Percentiles rank a stretch among this genome's conserved stretches.
These are phyloP conservation scores for Ethmia dodecea DNA, from an alignment of 2,888 invertebrate species.

Conservation along the genomic window DNA sequence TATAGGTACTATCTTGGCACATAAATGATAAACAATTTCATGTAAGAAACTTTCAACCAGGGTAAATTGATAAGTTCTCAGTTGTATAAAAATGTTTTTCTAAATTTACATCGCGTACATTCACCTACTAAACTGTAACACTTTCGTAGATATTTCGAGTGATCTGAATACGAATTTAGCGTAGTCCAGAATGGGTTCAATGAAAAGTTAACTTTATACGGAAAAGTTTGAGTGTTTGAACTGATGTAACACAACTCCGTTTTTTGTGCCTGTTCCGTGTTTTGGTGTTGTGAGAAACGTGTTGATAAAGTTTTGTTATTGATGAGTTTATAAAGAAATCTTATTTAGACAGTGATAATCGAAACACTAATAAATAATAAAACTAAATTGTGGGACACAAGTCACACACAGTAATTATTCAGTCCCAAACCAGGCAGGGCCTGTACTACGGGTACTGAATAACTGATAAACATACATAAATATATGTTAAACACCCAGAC, in stretches of 20 bases:
- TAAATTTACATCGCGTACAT: constrained; percentile 42
- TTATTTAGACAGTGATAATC: not conserved
- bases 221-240: not conserved
- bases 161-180: constrained; percentile 34
- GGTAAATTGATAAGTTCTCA: too few species aligned
- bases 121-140: constrained; percentile 40
- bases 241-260: not conserved
- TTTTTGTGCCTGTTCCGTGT: not conserved
- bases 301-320: not conserved
- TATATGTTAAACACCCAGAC: too few species aligned
- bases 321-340: not conserved
- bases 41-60: too few species aligned
- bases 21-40: too few species aligned
- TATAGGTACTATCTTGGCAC: not conserved
- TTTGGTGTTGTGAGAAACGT: not conserved
- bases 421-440: too few species aligned
- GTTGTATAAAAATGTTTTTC: constrained; percentile 26
- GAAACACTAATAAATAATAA: not conserved
- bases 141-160: constrained; percentile 29
- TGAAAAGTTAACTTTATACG: too few species aligned
- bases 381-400: too few species aligned
- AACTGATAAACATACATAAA: too few species aligned
- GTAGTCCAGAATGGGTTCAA: constrained; percentile 17
- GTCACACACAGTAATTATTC: too few species aligned
- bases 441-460: too few species aligned